Evolutionary conservation across 2,113 vertebrate species (phyloP).

Genomic region (Elanus axillaris): DNA sequence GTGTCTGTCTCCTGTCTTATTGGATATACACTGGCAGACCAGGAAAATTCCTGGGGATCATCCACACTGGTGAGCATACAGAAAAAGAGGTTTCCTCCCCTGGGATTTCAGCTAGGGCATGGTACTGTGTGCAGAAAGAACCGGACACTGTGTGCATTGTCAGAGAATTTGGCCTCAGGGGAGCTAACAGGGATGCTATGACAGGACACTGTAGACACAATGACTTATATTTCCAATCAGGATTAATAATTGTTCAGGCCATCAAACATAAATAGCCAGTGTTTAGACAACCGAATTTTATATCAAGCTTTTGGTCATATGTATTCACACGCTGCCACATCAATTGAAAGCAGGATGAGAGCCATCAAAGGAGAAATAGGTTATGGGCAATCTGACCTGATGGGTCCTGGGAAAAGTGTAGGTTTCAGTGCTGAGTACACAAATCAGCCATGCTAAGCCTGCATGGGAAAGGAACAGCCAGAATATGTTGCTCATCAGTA

Average conservation of each 20-base stretch:
- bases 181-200: constrained; percentile 10
- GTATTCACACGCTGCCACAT: not conserved
- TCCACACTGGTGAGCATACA: constrained; percentile 47
- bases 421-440: constrained; percentile 43
- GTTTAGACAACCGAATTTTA: constrained; percentile 53
- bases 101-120: not conserved
- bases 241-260: constrained; percentile 54
- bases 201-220: constrained; percentile 45
- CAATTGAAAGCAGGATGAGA: constrained; percentile 46
- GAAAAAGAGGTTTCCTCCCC: constrained; percentile 43
- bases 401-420: constrained; percentile 57
- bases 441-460: constrained; percentile 35
- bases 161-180: constrained; percentile 53
- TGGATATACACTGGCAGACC: not conserved
- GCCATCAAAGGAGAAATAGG: constrained; percentile 37
- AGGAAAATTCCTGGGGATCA: constrained; percentile 43
- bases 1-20: not conserved
- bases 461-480: constrained; percentile 20
- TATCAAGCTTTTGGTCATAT: constrained; percentile 30
- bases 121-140: not conserved
- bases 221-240: constrained; percentile 61
- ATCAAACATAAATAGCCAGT: constrained; percentile 52
- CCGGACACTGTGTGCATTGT: constrained; percentile 29
- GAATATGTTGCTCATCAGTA: constrained; percentile 34
- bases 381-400: constrained; percentile 26